A percentile compares a stretch with the other conserved stretches of the same genome.
Evolutionary conservation across 2,888 invertebrate genomes (phyloP).

Genomic region (Parascotia fuliginaria): DNA sequence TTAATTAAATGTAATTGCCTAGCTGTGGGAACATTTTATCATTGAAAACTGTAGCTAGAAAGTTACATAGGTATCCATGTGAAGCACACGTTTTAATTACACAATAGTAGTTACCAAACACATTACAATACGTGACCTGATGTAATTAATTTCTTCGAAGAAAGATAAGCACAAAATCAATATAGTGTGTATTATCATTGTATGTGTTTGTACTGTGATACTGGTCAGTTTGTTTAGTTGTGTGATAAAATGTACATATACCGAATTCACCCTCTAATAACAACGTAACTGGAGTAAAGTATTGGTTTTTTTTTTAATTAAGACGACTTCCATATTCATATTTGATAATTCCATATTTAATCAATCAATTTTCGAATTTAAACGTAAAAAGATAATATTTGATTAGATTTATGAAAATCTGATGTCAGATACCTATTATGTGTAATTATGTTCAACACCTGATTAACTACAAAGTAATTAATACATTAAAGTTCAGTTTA

Average conservation of each 20-base stretch:
- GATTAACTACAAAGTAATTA: no score
- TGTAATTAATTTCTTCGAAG: constrained; percentile 56
- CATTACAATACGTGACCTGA: constrained; percentile 31
- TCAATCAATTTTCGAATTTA: no score
- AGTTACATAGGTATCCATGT: constrained; percentile 9
- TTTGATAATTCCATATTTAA: no score
- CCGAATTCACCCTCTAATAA: constrained; percentile 15
- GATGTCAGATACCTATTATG: no score
- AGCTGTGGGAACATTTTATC: constrained; percentile 9
- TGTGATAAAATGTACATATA: constrained; percentile 39
- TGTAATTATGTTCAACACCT: no score
- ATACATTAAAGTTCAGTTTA: no score
- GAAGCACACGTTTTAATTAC: constrained; percentile 10
- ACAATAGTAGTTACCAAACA: constrained; percentile 19
- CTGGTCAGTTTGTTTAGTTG: constrained; percentile 45
- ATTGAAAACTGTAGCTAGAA: constrained; percentile 10
- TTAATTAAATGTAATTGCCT: constrained; percentile 10
- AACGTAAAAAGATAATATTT: no score
- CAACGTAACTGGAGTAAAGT: neutral
- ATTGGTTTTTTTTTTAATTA: no score
- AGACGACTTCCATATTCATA: no score
- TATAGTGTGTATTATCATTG: constrained; percentile 47
- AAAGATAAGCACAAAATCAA: constrained; percentile 53
- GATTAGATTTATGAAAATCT: no score
- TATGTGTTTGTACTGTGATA: constrained; percentile 51